phyloP scores from a whole-genome alignment of 2,113 vertebrate species.

The Crotalus horridus region DNA sequence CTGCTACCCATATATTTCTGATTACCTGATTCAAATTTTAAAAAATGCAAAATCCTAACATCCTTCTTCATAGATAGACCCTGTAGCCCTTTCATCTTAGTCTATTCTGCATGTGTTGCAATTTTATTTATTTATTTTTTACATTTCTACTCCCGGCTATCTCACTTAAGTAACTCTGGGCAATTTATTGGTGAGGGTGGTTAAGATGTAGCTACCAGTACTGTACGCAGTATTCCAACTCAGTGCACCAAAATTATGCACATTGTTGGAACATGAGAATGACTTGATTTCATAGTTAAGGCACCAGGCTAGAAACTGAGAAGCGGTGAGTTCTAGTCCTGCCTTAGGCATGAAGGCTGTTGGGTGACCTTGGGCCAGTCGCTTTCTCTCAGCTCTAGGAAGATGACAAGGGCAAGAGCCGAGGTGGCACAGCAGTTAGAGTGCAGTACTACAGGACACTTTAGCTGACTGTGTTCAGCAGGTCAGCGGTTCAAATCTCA shows the following conservation, averaged over 20 bases:
- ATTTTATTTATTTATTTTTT: too few species aligned
- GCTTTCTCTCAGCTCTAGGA: background rate
- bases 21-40: background rate
- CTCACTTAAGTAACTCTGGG: too few species aligned
- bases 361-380: background rate
- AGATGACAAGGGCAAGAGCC: background rate
- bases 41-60: background rate
- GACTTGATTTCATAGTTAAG: background rate
- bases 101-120: too few species aligned
- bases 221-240: background rate
- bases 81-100: too few species aligned
- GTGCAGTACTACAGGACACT: too few species aligned
- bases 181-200: too few species aligned
- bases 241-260: background rate
- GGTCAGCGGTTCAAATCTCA: too few species aligned
- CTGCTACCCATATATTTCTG: background rate
- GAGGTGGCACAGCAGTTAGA: too few species aligned
- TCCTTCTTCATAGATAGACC: background rate
- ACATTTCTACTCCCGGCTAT: too few species aligned
- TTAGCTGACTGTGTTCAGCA: too few species aligned
- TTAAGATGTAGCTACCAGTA: background rate
- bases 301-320: background rate
- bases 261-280: background rate
- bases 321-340: background rate
- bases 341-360: too few species aligned